Percentiles rank a stretch among this genome's conserved stretches.
Conservation (phyloP, 2,797 vertebrate genomes). For the Gymnothorax reevesii region DNA sequence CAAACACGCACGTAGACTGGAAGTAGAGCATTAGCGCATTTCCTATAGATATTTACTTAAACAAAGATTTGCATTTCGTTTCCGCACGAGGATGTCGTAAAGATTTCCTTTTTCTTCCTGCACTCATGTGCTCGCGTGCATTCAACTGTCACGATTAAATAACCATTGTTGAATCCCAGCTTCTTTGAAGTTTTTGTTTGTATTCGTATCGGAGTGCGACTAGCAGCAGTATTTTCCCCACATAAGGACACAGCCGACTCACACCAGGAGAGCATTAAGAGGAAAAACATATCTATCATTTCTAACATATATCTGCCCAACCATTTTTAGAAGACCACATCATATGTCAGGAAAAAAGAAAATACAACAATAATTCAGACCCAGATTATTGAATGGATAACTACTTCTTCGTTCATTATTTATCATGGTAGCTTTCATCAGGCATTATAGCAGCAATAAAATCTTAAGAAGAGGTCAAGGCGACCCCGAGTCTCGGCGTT, state of each 20-base stretch:
- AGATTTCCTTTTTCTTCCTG: background rate
- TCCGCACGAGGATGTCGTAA: background rate
- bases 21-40: no score
- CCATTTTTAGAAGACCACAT: conserved; percentile 5
- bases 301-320: background rate
- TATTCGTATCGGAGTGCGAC: background rate
- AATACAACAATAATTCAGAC: background rate
- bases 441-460: conserved; percentile 45
- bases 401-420: conserved; percentile 9
- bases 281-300: background rate
- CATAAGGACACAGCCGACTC: background rate
- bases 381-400: conserved; percentile 34
- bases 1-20: background rate
- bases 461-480: conserved; percentile 52
- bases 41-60: background rate
- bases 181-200: background rate
- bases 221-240: background rate
- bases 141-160: background rate
- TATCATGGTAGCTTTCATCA: background rate
- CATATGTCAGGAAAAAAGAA: background rate
- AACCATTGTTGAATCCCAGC: background rate
- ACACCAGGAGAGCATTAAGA: background rate
- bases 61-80: background rate
- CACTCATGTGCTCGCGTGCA: background rate
- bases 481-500: conserved; percentile 42